These are phyloP conservation scores for Pelvicachromis taeniatus DNA, from an alignment of 2,113 vertebrate genomes.

Conservation along the genomic window DNA sequence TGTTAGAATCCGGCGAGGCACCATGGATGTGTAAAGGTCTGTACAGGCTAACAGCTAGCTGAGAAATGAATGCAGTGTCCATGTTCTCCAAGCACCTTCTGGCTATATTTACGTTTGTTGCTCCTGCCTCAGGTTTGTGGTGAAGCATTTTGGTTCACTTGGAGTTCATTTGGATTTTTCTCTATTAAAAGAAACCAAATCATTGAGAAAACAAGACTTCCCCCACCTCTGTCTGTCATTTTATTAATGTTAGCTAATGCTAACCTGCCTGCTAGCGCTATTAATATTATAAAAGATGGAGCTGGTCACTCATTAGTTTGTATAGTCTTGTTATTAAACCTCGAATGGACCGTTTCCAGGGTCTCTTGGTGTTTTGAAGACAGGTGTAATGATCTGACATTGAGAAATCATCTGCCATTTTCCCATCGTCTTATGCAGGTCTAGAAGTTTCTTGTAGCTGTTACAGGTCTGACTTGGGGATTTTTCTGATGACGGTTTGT, in stretches of 20 bases:
- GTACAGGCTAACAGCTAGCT: too few species aligned
- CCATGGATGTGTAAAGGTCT: too few species aligned
- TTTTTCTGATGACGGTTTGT: too few species aligned
- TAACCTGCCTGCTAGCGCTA: not conserved
- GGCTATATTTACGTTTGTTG: not conserved
- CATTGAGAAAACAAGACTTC: not conserved
- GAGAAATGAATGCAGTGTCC: rapidly evolving
- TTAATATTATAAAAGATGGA: not conserved
- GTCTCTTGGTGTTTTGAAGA: too few species aligned
- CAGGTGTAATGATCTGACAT: too few species aligned
- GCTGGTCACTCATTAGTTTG: too few species aligned
- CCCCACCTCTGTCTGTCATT: too few species aligned
- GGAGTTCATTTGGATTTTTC: not conserved
- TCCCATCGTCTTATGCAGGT: not conserved
- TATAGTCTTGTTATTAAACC: too few species aligned
- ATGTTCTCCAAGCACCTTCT: not conserved
- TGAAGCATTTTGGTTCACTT: rapidly evolving
- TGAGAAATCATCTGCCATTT: not conserved
- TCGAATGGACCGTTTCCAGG: too few species aligned
- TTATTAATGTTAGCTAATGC: not conserved
- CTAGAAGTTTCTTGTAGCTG: not conserved
- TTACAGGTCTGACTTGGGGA: not conserved
- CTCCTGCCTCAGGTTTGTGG: not conserved
- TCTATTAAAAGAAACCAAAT: not conserved
- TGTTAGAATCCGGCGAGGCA: too few species aligned